Evolutionary conservation across 2,888 invertebrate genomes (phyloP).

Genomic region (Drosophila mercatorum): DNA sequence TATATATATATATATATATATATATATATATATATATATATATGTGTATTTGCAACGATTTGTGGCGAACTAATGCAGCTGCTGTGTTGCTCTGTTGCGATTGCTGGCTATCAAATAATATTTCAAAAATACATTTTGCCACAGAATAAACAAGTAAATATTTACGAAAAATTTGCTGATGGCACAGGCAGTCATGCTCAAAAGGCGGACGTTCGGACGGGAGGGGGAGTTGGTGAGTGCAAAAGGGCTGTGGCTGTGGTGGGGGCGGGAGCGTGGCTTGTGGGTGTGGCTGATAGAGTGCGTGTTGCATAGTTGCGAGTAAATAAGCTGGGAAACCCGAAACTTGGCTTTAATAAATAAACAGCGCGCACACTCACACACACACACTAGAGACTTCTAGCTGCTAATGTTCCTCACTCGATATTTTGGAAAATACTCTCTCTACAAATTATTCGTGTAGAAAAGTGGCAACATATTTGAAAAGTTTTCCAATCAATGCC

Average conservation of each 20-base stretch:
- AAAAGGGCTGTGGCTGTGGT: background rate
- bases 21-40: background rate
- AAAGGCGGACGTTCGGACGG: background rate
- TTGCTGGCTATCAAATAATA: slow-evolving; percentile 46
- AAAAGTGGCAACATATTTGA: slow-evolving; percentile 81
- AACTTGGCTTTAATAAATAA: slow-evolving; percentile 74
- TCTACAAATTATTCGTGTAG: slow-evolving; percentile 74
- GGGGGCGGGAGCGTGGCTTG: background rate
- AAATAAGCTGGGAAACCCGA: slow-evolving; percentile 64
- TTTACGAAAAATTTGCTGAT: slow-evolving; percentile 56
- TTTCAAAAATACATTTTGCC: slow-evolving; percentile 59
- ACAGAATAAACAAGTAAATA: slow-evolving; percentile 70
- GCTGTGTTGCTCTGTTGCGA: slow-evolving; percentile 21
- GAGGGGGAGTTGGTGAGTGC: background rate
- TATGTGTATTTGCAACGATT: slow-evolving; percentile 29
- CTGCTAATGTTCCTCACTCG: slow-evolving; percentile 36
- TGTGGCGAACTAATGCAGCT: slow-evolving; percentile 48
- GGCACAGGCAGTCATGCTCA: slow-evolving; percentile 14
- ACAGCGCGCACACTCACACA: slow-evolving; percentile 25
- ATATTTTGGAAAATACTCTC: slow-evolving; percentile 55
- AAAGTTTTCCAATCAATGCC: slow-evolving; percentile 81
- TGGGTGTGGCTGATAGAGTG: slow-evolving; percentile 16
- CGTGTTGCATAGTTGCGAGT: slow-evolving; percentile 52
- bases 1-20: slow-evolving; percentile 31
- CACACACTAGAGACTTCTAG: background rate